phyloP scores from a whole-genome alignment of 2,888 invertebrate genomes.

The Chaitophorus viminalis region DNA sequence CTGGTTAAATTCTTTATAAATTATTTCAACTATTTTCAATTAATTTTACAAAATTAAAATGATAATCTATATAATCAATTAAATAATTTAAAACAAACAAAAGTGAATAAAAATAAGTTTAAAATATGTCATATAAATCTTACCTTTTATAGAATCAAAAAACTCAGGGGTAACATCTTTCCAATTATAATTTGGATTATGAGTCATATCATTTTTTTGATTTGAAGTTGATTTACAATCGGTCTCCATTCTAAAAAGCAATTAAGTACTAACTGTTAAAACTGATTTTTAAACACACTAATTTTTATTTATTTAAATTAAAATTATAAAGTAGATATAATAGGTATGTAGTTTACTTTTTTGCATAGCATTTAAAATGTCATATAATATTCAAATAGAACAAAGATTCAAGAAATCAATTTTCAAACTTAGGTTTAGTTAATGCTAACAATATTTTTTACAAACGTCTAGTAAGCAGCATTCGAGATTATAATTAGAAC shows the following conservation, averaged over 20 bases:
- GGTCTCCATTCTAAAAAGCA: constrained; percentile 51
- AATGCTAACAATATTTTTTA: too few relatives aligned
- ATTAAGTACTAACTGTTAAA: neutral
- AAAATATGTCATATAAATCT: constrained; percentile 48
- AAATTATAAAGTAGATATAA: neutral
- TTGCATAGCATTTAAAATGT: too few relatives aligned
- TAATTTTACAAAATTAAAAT: too few relatives aligned
- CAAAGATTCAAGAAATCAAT: too few relatives aligned
- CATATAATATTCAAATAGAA: too few relatives aligned
- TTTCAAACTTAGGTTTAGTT: too few relatives aligned
- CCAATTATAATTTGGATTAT: constrained; percentile 69
- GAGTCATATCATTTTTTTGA: constrained; percentile 24
- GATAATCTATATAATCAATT: too few relatives aligned
- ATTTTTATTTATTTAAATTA: neutral
- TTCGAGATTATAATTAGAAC: too few relatives aligned
- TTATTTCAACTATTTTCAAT: too few relatives aligned
- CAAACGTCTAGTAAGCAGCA: too few relatives aligned
- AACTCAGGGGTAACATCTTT: constrained; percentile 76
- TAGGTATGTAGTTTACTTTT: too few relatives aligned
- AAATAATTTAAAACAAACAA: neutral
- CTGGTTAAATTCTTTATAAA: too few relatives aligned
- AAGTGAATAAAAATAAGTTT: neutral
- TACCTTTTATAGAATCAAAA: constrained; percentile 73
- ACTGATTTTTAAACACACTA: neutral
- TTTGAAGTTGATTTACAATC: constrained; percentile 22